A percentile compares a stretch with the other conserved stretches of the same genome.
Evolutionary conservation across 1,140 invertebrate genomes (phyloP).

Genomic region (Epicauta chinensis): DNA sequence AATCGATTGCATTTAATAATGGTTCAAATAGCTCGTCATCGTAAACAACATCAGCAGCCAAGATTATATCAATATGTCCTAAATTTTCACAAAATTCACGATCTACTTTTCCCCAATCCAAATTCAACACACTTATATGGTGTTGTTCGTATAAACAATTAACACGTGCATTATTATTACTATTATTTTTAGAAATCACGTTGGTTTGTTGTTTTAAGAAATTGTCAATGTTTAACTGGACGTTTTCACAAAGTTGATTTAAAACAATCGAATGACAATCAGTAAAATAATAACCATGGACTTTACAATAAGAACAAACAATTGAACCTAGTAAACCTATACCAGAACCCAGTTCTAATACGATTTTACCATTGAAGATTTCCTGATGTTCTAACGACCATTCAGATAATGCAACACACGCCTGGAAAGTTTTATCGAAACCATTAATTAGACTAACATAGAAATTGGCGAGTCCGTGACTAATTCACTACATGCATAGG

Average conservation of each 20-base stretch:
- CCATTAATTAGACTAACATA: no score
- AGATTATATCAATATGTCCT: conserved; percentile 42
- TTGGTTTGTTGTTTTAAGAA: neutral
- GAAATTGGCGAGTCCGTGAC: no score
- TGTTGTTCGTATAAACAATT: conserved; percentile 1
- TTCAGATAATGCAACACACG: conserved; percentile 46
- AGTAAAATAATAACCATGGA: conserved; percentile 45
- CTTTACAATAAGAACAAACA: conserved; percentile 41
- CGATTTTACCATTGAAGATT: conserved; percentile 39
- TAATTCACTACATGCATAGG: no score
- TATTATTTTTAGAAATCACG: neutral
- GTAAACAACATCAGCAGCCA: conserved; percentile 52
- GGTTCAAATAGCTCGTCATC: conserved; percentile 43
- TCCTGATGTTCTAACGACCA: conserved; percentile 47
- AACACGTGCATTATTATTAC: conserved; percentile 1
- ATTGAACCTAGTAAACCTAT: conserved; percentile 50
- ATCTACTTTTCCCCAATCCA: conserved; percentile 48
- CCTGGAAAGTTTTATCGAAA: conserved; percentile 33
- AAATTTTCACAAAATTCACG: conserved; percentile 26
- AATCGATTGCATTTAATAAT: conserved; percentile 42
- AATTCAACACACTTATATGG: conserved; percentile 40
- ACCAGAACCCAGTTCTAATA: conserved; percentile 55
- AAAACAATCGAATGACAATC: conserved; percentile 50
- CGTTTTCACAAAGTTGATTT: conserved; percentile 43
- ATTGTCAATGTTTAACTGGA: conserved; percentile 40